These are phyloP conservation scores for Ondatra zibethicus DNA, from an alignment of 2,113 vertebrate species.

Conservation along the genomic window DNA sequence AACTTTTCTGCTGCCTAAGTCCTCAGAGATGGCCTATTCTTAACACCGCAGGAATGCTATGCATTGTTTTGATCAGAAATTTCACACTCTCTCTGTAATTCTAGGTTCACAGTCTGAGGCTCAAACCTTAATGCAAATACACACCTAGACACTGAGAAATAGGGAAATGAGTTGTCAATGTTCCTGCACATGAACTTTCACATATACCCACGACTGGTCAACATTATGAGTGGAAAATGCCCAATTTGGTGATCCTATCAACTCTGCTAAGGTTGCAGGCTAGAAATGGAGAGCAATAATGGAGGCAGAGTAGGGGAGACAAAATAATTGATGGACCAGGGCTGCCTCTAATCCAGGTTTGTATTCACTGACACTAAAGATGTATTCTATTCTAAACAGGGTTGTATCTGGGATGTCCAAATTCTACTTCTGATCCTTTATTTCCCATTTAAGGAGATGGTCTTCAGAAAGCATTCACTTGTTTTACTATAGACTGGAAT, in stretches of 20 bases:
- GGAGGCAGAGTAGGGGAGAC: background rate
- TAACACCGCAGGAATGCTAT: background rate
- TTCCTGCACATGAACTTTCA: background rate
- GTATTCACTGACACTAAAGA: background rate
- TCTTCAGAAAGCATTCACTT: background rate
- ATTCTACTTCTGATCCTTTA: background rate
- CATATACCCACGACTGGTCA: background rate
- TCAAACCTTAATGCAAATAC: background rate
- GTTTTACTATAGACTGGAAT: background rate
- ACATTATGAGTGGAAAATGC: background rate
- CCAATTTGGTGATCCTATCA: background rate
- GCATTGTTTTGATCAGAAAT: background rate
- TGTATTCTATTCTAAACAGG: background rate
- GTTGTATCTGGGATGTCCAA: background rate
- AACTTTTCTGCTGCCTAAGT: background rate
- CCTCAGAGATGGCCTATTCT: background rate
- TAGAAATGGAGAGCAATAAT: no score
- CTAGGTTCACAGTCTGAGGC: background rate
- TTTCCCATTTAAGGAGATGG: background rate
- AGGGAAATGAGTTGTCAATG: background rate
- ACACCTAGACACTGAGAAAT: background rate
- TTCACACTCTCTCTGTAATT: background rate
- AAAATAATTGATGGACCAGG: background rate
- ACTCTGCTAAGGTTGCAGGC: background rate
- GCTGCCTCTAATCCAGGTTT: background rate